Percentiles rank a stretch among this genome's conserved stretches.
Conservation (phyloP, 2,113 vertebrate species). For the Nycticryphes semicollaris region DNA sequence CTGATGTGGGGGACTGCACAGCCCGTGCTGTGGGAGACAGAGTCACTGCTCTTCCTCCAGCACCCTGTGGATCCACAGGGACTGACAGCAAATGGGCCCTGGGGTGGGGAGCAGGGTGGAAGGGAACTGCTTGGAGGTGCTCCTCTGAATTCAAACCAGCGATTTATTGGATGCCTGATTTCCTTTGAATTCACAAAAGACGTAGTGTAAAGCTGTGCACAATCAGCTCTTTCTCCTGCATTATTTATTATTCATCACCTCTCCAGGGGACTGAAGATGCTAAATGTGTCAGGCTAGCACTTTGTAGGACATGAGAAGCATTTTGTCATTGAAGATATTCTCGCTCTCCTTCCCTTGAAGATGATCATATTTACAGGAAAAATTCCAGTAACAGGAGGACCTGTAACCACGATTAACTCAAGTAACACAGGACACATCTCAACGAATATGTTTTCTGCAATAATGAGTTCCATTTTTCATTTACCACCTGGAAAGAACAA, state of each 20-base stretch:
- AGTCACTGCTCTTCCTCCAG: neutral
- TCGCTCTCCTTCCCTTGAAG: neutral
- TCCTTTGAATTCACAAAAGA: neutral
- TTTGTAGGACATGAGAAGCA: neutral
- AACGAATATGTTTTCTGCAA: neutral
- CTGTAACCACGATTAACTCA: neutral
- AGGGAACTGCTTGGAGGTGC: neutral
- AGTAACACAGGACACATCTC: neutral
- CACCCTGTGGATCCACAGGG: fast-evolving
- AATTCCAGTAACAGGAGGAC: neutral
- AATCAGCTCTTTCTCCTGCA: neutral
- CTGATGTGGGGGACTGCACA: neutral
- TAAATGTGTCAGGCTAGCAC: neutral
- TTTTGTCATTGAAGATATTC: conserved; percentile 16
- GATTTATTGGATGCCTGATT: neutral
- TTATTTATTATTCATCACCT: neutral
- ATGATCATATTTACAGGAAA: neutral
- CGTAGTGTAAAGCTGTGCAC: neutral
- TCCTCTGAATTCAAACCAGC: neutral
- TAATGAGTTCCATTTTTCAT: neutral
- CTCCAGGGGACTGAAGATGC: neutral
- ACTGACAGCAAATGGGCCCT: fast-evolving
- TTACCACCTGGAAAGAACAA: neutral
- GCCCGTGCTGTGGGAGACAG: no score
- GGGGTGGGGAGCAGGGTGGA: fast-evolving